Conservation (phyloP, 2,797 vertebrate species). For the Etheostoma perlongum region DNA sequence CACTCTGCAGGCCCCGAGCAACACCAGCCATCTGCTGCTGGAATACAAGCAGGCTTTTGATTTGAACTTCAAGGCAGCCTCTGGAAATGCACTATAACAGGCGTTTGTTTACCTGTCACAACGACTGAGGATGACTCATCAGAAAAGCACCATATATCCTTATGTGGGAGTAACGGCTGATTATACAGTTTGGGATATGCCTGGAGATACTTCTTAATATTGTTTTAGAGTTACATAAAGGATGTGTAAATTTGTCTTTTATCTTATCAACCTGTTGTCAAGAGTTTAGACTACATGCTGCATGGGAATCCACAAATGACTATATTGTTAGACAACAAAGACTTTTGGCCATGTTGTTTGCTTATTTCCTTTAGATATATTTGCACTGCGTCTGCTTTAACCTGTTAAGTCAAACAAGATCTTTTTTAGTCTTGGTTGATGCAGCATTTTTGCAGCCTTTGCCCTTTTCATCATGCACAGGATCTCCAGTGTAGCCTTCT, state of each 20-base stretch:
- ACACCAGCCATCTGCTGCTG: constrained; percentile 50
- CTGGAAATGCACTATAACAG: constrained; percentile 60
- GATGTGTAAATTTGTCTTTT: constrained; percentile 19
- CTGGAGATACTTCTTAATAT: constrained; percentile 32
- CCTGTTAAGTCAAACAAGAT: constrained; percentile 42
- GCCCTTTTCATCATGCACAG: constrained; percentile 55
- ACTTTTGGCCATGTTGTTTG: constrained; percentile 1
- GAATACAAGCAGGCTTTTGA: constrained; percentile 59
- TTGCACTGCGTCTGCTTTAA: constrained; percentile 19
- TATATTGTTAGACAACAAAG: not conserved
- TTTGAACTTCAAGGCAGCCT: constrained; percentile 45
- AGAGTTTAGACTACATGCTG: constrained; percentile 22
- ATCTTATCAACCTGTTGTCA: constrained; percentile 63
- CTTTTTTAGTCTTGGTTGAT: constrained; percentile 47
- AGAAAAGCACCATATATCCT: constrained; percentile 67
- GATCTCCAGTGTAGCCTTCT: constrained; percentile 46
- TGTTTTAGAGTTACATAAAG: constrained; percentile 22
- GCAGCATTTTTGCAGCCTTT: constrained; percentile 63
- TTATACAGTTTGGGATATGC: constrained; percentile 41
- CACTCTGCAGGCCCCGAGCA: constrained; percentile 39
- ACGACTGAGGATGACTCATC: constrained; percentile 81
- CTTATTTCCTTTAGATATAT: constrained; percentile 13
- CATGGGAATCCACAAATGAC: not conserved
- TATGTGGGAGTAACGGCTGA: constrained; percentile 52
- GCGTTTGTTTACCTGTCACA: constrained; percentile 63